phyloP scores from a whole-genome alignment of 1,140 invertebrate species.

The Caenorhabditis briggsae region DNA sequence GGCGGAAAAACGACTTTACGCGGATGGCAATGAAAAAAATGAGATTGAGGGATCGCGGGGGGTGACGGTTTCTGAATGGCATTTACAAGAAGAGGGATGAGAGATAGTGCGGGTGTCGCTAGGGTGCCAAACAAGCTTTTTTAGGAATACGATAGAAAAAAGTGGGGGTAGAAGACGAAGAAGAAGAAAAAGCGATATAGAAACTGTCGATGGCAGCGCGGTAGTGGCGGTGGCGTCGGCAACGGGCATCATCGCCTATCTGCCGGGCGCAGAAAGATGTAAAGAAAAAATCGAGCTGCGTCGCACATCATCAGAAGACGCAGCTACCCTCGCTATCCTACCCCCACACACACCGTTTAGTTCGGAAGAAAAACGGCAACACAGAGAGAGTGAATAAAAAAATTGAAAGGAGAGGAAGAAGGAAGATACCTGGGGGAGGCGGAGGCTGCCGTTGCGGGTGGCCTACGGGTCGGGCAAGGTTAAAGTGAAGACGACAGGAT shows the following conservation, averaged over 20 bases:
- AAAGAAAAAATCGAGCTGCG: slow-evolving; percentile 53
- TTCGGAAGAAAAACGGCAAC: slow-evolving; percentile 30
- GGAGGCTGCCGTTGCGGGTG: slow-evolving; percentile 46
- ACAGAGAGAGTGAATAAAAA: slow-evolving; percentile 13
- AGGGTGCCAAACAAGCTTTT: slow-evolving; percentile 54
- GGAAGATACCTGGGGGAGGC: slow-evolving; percentile 16
- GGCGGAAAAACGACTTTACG: slow-evolving; percentile 55
- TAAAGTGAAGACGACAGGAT: slow-evolving; percentile 53
- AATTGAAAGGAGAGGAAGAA: slow-evolving; percentile 12
- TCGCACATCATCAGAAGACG: slow-evolving; percentile 50
- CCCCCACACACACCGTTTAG: slow-evolving; percentile 42
- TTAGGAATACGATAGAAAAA: slow-evolving; percentile 50
- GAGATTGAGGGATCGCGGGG: slow-evolving; percentile 40
- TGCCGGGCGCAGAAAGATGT: slow-evolving; percentile 44
- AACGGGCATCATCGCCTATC: slow-evolving; percentile 39
- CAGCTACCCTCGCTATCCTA: neutral
- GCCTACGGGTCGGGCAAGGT: slow-evolving; percentile 43
- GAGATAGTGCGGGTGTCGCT: slow-evolving; percentile 45
- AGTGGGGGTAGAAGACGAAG: neutral
- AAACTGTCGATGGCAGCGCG: slow-evolving; percentile 48
- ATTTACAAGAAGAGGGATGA: slow-evolving; percentile 48
- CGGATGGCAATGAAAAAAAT: slow-evolving; percentile 55
- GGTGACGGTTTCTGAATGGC: slow-evolving; percentile 55
- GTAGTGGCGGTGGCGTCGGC: neutral
- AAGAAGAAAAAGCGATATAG: slow-evolving; percentile 35